These are phyloP conservation scores for Bruchidius siliquastri DNA, from an alignment of 2,888 invertebrate species.

Conservation along the genomic window DNA sequence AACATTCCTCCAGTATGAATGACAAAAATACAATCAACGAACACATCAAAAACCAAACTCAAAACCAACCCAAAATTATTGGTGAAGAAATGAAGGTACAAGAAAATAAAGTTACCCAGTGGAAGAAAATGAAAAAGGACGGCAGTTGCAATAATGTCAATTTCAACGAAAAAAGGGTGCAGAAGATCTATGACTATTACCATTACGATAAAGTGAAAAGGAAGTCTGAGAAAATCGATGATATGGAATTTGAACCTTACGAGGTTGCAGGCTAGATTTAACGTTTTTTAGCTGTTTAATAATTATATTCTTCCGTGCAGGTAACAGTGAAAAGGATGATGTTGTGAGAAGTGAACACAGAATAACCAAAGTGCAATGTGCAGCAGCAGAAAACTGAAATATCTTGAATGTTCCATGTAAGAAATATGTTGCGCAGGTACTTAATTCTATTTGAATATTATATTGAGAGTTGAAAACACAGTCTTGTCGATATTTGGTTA, in stretches of 20 bases:
- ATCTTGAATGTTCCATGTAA: not conserved
- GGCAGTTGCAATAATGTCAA: slow-evolving; percentile 26
- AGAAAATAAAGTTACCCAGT: slow-evolving; percentile 35
- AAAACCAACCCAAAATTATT: slow-evolving; percentile 49
- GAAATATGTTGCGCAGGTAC: not conserved
- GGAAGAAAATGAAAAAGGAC: slow-evolving; percentile 35
- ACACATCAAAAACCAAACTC: slow-evolving; percentile 29
- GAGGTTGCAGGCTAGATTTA: slow-evolving; percentile 35
- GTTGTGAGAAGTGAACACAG: not conserved
- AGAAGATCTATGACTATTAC: slow-evolving; percentile 40
- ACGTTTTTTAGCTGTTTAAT: not conserved
- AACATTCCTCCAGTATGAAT: slow-evolving; percentile 14
- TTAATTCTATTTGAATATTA: not conserved
- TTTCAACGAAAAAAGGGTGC: slow-evolving; percentile 27
- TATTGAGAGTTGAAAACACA: not conserved
- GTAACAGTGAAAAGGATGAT: not conserved
- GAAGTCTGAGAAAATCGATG: slow-evolving; percentile 63
- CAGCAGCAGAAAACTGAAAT: not conserved
- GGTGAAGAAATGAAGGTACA: slow-evolving; percentile 48
- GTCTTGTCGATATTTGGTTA: no score
- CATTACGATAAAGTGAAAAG: slow-evolving; percentile 53
- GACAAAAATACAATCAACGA: slow-evolving; percentile 38
- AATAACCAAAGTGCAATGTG: not conserved
- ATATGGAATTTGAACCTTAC: slow-evolving; percentile 74
- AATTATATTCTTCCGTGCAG: not conserved